Evolutionary conservation across 2,113 vertebrate species (phyloP).

Genomic region (Entelurus aequoreus): DNA sequence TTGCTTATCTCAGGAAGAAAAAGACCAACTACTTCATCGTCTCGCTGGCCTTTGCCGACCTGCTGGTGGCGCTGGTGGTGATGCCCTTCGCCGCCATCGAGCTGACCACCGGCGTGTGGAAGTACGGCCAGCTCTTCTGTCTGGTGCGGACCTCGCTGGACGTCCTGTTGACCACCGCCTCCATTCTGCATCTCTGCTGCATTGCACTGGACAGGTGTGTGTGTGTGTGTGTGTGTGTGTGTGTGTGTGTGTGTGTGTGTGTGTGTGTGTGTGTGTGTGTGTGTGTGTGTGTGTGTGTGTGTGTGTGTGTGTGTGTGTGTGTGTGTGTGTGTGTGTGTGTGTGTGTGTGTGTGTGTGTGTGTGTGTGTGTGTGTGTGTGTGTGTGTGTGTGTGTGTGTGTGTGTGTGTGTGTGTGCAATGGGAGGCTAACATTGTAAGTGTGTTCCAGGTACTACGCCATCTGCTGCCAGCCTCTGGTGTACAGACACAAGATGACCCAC

Average conservation of each 20-base stretch:
- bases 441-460: conserved; percentile 75
- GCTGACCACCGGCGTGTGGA: conserved; percentile 70
- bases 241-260: conserved; percentile 1
- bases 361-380: no score
- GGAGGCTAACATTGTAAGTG: not conserved
- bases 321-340: not conserved
- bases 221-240: not conserved
- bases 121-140: conserved; percentile 74
- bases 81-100: conserved; percentile 78
- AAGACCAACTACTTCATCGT: conserved; percentile 80
- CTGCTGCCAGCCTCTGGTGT: conserved; percentile 78
- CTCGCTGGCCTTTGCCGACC: conserved; percentile 75
- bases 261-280: no score
- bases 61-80: conserved; percentile 74
- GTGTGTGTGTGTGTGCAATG: not conserved
- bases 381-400: no score
- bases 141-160: conserved; percentile 75
- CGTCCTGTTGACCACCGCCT: conserved; percentile 73
- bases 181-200: conserved; percentile 78
- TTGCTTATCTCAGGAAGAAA: conserved; percentile 62
- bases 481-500: conserved; percentile 78
- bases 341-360: no score
- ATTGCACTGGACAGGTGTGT: conserved; percentile 75
- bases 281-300: no score
- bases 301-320: no score